Percentiles rank a stretch among this genome's conserved stretches.
Conservation (phyloP, 2,797 vertebrate species). For the Loris lydekkerianus region DNA sequence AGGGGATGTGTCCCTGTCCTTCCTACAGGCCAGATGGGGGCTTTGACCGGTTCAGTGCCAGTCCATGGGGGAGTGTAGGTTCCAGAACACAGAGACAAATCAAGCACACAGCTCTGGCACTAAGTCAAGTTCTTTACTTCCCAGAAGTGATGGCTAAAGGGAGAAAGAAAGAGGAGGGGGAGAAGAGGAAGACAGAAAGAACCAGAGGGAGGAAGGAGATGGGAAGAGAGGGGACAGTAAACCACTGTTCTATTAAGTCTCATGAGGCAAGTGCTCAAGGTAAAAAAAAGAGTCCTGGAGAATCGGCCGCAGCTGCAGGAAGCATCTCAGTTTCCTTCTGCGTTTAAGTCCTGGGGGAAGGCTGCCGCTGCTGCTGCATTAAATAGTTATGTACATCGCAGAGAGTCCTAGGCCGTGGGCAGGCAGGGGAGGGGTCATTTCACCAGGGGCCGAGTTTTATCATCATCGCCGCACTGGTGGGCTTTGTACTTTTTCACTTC, state of each 20-base stretch:
- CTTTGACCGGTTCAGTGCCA: background rate
- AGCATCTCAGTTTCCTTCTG: constrained; percentile 80
- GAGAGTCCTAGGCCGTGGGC: constrained; percentile 80
- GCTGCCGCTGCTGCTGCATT: constrained; percentile 80
- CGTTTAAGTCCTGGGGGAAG: constrained; percentile 80
- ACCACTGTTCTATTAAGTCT: constrained; percentile 83
- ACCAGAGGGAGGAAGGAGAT: constrained; percentile 46
- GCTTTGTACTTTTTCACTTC: constrained; percentile 99
- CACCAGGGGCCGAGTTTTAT: constrained; percentile 97
- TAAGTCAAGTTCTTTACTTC: constrained; percentile 86
- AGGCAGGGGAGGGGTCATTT: constrained; percentile 90
- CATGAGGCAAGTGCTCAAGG: constrained; percentile 85
- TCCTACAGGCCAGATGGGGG: background rate
- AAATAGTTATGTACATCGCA: constrained; percentile 88
- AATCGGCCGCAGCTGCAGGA: constrained; percentile 73
- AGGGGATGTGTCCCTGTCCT: background rate
- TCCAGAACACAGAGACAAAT: constrained; percentile 37
- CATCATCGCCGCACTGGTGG: constrained; percentile 97
- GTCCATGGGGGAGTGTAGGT: background rate
- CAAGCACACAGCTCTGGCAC: constrained; percentile 77
- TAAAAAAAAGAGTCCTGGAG: constrained; percentile 86
- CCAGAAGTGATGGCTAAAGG: constrained; percentile 81
- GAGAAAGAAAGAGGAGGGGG: background rate
- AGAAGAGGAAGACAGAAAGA: constrained; percentile 62
- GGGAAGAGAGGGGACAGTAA: constrained; percentile 69